phyloP scores from a whole-genome alignment of 2,113 vertebrate species.

The Neomonachus schauinslandi region DNA sequence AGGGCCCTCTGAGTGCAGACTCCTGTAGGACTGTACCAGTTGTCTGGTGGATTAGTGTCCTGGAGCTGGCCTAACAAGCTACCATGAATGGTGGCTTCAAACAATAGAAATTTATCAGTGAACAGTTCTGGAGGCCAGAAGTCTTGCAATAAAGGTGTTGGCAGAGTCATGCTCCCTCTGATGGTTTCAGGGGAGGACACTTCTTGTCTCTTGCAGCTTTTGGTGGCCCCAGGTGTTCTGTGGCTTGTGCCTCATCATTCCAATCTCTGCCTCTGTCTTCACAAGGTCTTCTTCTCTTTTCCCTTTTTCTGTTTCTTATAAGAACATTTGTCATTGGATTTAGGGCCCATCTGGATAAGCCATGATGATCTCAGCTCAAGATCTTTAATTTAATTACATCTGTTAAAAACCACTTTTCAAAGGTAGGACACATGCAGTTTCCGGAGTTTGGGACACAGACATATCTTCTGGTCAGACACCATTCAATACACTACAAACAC shows the following conservation, averaged over 20 bases:
- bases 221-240: not conserved
- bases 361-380: not conserved
- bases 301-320: not conserved
- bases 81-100: too few species aligned
- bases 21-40: too few species aligned
- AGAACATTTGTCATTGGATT: not conserved
- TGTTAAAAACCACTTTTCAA: not conserved
- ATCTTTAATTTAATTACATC: not conserved
- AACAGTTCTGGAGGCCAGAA: not conserved
- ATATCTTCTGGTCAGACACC: not conserved
- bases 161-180: not conserved
- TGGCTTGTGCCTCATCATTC: not conserved
- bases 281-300: not conserved
- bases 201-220: not conserved
- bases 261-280: not conserved
- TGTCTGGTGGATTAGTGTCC: too few species aligned
- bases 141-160: not conserved
- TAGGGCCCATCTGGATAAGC: not conserved
- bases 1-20: not conserved
- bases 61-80: not conserved
- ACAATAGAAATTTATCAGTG: accelerated
- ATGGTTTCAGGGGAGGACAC: not conserved
- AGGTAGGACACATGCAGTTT: too few species aligned
- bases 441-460: not conserved
- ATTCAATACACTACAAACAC: accelerated